phyloP scores from a whole-genome alignment of 1,140 invertebrate species.

The honey bee (Apis mellifera) region DNA sequence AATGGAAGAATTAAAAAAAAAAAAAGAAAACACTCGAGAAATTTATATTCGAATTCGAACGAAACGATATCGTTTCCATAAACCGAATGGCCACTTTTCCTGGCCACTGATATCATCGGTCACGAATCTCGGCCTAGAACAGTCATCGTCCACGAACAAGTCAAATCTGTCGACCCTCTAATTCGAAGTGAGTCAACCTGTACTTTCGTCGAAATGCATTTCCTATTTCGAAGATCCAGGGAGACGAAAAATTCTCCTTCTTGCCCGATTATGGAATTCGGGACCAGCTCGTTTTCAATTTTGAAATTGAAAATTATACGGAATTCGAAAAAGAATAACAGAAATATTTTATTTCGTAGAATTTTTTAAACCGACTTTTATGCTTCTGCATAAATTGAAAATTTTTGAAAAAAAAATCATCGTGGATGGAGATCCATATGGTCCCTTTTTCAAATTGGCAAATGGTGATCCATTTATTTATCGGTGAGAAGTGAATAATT shows the following conservation, averaged over 20 bases:
- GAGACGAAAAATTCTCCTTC: neutral
- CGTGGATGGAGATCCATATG: too few relatives aligned
- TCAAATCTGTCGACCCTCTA: neutral
- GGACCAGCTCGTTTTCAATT: neutral
- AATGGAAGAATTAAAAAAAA: too few relatives aligned
- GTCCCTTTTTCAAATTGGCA: too few relatives aligned
- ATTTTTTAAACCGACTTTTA: too few relatives aligned
- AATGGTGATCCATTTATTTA: too few relatives aligned
- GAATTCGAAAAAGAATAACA: too few relatives aligned
- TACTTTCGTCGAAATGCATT: neutral
- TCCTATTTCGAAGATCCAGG: slow-evolving; percentile 6
- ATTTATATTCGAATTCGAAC: neutral
- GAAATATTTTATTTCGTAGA: too few relatives aligned
- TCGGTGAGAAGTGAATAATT: too few relatives aligned
- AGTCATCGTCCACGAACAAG: neutral
- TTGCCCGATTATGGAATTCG: neutral
- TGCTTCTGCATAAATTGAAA: too few relatives aligned
- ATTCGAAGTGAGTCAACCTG: slow-evolving; percentile 20
- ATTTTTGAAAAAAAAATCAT: too few relatives aligned
- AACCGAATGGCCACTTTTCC: slow-evolving; percentile 1
- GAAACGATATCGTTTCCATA: neutral
- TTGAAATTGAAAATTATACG: neutral
- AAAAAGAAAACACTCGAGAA: neutral
- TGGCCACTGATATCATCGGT: slow-evolving; percentile 24
- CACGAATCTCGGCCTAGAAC: neutral